These are phyloP conservation scores for Picus viridis DNA, from an alignment of 2,797 vertebrate genomes.

Conservation along the genomic window DNA sequence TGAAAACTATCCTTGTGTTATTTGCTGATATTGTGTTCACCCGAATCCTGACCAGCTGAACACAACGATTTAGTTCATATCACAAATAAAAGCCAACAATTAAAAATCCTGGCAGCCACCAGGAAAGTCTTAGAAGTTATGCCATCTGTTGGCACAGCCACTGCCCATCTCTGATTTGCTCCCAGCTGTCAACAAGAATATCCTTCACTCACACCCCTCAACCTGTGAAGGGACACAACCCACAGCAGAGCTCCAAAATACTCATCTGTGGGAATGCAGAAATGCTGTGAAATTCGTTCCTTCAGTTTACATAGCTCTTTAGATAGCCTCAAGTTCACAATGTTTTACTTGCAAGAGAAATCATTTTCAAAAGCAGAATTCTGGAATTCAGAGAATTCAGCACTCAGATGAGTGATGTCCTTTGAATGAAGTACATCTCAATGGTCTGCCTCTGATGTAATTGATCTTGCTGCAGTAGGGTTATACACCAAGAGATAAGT, in stretches of 20 bases:
- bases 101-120: background rate
- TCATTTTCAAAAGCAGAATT: background rate
- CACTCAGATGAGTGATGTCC: background rate
- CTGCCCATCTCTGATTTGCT: background rate
- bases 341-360: background rate
- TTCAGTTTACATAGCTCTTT: background rate
- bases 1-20: background rate
- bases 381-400: background rate
- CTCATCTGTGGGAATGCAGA: background rate
- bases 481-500: background rate
- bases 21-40: background rate
- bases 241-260: background rate
- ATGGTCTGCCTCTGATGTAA: background rate
- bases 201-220: background rate
- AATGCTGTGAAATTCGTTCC: background rate
- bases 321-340: background rate
- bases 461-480: background rate
- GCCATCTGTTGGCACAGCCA: background rate
- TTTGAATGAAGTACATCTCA: background rate
- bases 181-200: background rate
- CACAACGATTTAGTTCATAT: background rate
- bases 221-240: background rate
- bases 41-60: background rate
- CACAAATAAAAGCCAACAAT: background rate
- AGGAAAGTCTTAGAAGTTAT: background rate